Evolutionary conservation across 2,113 vertebrate genomes (phyloP), one percentile per base, ranked within the genome.

Genomic region (Poecilia latipinna): DNA sequence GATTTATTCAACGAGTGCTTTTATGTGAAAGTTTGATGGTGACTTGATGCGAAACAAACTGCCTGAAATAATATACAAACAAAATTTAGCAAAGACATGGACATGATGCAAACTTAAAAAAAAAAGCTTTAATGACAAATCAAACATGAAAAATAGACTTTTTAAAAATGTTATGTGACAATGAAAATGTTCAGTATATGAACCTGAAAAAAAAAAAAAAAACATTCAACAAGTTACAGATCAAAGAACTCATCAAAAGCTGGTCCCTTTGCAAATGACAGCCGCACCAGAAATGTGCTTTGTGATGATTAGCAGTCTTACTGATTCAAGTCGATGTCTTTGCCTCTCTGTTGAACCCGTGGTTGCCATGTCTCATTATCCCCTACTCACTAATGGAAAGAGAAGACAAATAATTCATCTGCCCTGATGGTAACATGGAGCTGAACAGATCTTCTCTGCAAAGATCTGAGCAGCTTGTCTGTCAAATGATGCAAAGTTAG

Each of bases 371-470:
- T 90, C 86, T 90, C 88, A 89, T 92, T 92, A 92, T 90, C 79
- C 61, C 77, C 66, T 61, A 61, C 24, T 62, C 7, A 32, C 87
- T 92, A 92, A 91, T 91, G 88, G 88, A 89, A 88, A 78, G 67
- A 90, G 68, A 79, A 90, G 87, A 90, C 87, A 85, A 92, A 92
- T 92, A 90, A 90, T 90, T 92, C 69, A 92, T 92, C 88, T 77
- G 83, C 65, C 82, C 88, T 35, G 76, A 84, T 84, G 84, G 78
- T 86, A 82, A 89, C 88, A 84, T 33, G 69, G 64, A 82, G 76
- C 77, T 70, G 70, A 78, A 71, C 84, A 82, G 72, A 80, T 76
- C 77, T 80, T 79, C 82, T 73, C 32, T 65, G 70, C 76, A 79
- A 80, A 73, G 26, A 33, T 48, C 61, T 28, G 71, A 79, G 69